These are phyloP conservation scores for Tetragnatha montana DNA, from an alignment of 2,888 invertebrate genomes.

Conservation along the genomic window DNA sequence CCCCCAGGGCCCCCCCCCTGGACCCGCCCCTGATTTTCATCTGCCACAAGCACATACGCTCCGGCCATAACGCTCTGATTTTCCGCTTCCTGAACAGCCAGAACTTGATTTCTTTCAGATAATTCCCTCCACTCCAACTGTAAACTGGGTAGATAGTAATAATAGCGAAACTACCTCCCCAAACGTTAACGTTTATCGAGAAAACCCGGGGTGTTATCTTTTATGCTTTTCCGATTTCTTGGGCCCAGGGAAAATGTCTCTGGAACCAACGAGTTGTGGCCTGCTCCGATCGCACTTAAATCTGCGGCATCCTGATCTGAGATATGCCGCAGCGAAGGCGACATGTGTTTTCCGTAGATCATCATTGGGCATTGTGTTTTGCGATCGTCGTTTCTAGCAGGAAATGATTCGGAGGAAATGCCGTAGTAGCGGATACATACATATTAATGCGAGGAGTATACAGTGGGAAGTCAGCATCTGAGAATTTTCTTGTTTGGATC, in stretches of 20 bases:
- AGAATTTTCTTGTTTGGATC: neutral
- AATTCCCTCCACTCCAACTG: constrained; percentile 3
- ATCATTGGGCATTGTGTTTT: neutral
- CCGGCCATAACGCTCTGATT: neutral
- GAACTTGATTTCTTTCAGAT: constrained; percentile 51
- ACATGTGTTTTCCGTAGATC: neutral
- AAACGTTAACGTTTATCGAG: neutral
- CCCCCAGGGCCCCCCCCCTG: too few relatives aligned
- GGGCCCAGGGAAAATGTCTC: constrained; percentile 9
- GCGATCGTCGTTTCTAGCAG: neutral
- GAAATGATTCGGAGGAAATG: constrained; percentile 7
- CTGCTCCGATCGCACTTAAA: neutral
- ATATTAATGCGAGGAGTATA: neutral
- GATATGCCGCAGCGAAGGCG: neutral
- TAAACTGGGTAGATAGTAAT: neutral
- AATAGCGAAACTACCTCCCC: neutral
- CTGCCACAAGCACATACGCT: neutral
- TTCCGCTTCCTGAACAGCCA: constrained; percentile 4
- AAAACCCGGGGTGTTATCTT: constrained; percentile 51
- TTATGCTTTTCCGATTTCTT: constrained; percentile 68
- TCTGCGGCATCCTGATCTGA: neutral
- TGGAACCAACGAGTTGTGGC: constrained; percentile 39
- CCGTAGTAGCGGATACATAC: neutral
- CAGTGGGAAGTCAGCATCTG: neutral
- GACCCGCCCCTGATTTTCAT: too few relatives aligned